These are phyloP conservation scores for Ursus arctos DNA, from an alignment of 2,113 vertebrate genomes.

Conservation along the genomic window DNA sequence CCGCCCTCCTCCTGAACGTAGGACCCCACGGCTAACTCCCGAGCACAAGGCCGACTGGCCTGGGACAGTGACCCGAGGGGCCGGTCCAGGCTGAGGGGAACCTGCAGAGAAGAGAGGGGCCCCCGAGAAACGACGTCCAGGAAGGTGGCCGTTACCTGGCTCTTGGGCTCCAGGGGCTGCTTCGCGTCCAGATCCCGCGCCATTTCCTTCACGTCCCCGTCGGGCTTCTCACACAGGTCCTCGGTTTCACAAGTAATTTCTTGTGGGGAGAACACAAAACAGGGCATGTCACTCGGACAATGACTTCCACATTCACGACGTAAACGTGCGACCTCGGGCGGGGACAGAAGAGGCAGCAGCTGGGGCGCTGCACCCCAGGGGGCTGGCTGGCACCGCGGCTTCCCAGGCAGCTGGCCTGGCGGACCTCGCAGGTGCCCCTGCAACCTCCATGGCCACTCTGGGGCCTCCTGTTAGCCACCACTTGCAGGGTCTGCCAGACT, in stretches of 20 bases:
- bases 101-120: not conserved
- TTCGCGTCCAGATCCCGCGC: slow-evolving; percentile 71
- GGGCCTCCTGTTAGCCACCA: accelerated
- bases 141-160: slow-evolving; percentile 80
- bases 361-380: too few species aligned
- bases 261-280: slow-evolving; percentile 77
- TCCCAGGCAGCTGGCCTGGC: accelerated
- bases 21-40: not conserved
- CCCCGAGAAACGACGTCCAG: accelerated
- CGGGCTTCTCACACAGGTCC: slow-evolving; percentile 95
- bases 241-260: slow-evolving; percentile 98
- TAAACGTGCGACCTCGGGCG: accelerated
- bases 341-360: not conserved
- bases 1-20: not conserved
- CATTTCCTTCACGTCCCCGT: slow-evolving; percentile 91
- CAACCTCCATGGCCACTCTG: accelerated
- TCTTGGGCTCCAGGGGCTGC: slow-evolving; percentile 63
- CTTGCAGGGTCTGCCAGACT: not conserved
- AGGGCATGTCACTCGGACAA: accelerated
- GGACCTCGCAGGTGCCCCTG: accelerated
- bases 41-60: accelerated
- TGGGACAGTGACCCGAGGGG: too few species aligned
- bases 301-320: accelerated
- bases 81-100: accelerated
- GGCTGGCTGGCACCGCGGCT: accelerated